These are phyloP conservation scores for Zaprionus bogoriensis DNA, from an alignment of 2,888 invertebrate genomes.

Conservation along the genomic window DNA sequence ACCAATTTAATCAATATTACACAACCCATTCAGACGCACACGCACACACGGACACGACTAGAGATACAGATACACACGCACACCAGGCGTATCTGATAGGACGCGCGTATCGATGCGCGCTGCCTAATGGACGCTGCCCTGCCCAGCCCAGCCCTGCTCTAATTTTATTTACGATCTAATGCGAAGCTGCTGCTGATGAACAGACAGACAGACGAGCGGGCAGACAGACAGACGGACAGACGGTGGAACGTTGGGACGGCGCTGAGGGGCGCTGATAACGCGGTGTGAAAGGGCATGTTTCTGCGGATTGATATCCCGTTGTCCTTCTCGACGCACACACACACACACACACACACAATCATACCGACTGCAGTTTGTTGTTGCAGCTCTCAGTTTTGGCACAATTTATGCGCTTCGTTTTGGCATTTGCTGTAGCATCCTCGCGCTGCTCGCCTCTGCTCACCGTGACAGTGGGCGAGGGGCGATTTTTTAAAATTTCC, in stretches of 20 bases:
- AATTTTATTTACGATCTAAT: conserved; percentile 81
- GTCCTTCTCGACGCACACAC: conserved; percentile 40
- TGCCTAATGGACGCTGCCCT: conserved; percentile 68
- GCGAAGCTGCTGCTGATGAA: conserved; percentile 58
- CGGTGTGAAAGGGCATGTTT: conserved; percentile 82
- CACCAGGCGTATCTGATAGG: conserved; percentile 71
- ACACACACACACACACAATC: conserved; percentile 12
- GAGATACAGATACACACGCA: conserved; percentile 30
- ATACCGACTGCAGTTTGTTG: conserved; percentile 24
- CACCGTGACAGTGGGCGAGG: conserved; percentile 59
- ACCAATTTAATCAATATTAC: conserved; percentile 82
- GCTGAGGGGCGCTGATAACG: conserved; percentile 52
- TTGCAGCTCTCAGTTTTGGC: conserved; percentile 31
- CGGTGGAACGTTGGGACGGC: conserved; percentile 3
- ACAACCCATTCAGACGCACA: conserved; percentile 58
- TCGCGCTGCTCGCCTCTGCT: conserved; percentile 1
- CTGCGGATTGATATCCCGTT: conserved; percentile 82
- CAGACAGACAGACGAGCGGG: conserved; percentile 27
- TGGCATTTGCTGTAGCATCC: conserved; percentile 40
- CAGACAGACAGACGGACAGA: not conserved
- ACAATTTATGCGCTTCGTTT: conserved; percentile 61
- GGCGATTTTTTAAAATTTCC: conserved; percentile 51
- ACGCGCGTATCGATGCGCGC: conserved; percentile 24
- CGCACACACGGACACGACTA: conserved; percentile 22
- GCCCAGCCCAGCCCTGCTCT: conserved; percentile 54